Percentiles rank a stretch among this genome's conserved stretches.
phyloP scores from a whole-genome alignment of 2,888 invertebrate species.

The Cybosia mesomella region DNA sequence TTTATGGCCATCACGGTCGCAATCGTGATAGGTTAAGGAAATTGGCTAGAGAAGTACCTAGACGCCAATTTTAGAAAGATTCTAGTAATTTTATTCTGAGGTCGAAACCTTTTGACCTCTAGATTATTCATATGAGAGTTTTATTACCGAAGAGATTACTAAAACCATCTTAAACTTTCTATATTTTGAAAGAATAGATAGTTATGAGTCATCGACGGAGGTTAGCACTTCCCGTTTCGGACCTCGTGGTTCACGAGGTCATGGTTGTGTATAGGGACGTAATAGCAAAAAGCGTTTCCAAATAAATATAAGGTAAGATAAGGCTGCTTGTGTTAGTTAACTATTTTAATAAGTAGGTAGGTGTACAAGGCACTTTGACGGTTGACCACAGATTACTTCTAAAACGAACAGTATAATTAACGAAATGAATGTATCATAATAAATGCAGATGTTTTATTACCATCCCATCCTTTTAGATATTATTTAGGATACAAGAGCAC shows the following conservation, averaged over 20 bases:
- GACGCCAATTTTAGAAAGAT: conserved; percentile 9
- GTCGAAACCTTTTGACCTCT: conserved; percentile 13
- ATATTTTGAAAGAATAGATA: neutral
- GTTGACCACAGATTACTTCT: neutral
- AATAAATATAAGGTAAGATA: neutral
- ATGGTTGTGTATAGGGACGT: neutral
- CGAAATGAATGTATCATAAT: neutral
- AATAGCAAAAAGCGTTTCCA: neutral
- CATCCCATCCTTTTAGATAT: too few relatives aligned
- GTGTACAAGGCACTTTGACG: neutral
- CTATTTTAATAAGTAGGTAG: neutral
- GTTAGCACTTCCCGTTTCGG: neutral
- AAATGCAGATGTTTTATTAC: too few relatives aligned
- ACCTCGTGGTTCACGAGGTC: neutral
- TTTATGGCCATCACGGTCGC: conserved; percentile 28
- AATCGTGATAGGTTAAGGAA: conserved; percentile 36
- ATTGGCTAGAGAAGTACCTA: conserved; percentile 32
- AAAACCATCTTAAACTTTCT: conserved; percentile 1
- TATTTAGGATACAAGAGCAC: too few relatives aligned
- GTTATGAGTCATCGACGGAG: neutral
- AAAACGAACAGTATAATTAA: neutral
- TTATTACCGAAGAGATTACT: neutral
- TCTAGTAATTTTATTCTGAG: conserved; percentile 16
- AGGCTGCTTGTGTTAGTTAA: neutral
- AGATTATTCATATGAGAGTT: neutral